Base-by-base conservation (phyloP, 2,797 vertebrate species). In the Trematomus bernacchii region DNA sequence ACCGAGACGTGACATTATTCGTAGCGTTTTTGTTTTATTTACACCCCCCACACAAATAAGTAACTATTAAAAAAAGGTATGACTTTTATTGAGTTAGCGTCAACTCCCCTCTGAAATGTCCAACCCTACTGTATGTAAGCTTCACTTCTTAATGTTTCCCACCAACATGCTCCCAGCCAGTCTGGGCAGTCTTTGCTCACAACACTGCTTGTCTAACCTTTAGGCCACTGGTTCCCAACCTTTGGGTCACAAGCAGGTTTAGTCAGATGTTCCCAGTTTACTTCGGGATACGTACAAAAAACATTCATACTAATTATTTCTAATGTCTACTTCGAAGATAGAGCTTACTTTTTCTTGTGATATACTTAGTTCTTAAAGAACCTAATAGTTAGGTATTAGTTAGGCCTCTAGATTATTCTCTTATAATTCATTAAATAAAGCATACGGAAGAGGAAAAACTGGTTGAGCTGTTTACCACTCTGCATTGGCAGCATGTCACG, bases 161-260 rank as follows among this genome's bases (percentile, higher is more conserved):
- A 43, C 46, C 33, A 60, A 59, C 40, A 43, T 69, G 33, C 55
- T 61, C 51, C 58, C 65, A 60, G 55, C n/a, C n/a, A 6, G 54
- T 9, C 33, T 51, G 15, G 8, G 14, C 18, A 75, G 57, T 21
- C 14, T 50, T 27, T 1, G 55, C 58, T 64, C 61, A 54, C 23
- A 19, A 27, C 57, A 46, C 50, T 57, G 51, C 30, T 27, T 30
- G 6, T 71, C 57, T 65, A 51, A 75, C 71, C 66, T 55, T 15
- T 1, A 51, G 57, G n/a, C 18, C 59, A 19, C 7, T 16, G 15
- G 12, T 40, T 42, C 15, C 43, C 40, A 71, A 18, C 27, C 30
- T 30, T 5, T 11, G 6, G 55, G 37, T 71, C 55, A 62, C 8
- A 12, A 18, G 52, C 16, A 63, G 7, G 48, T 44, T 61, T 15